phyloP scores from a whole-genome alignment of 1,140 invertebrate genomes.

The Brachionus sp. region DNA sequence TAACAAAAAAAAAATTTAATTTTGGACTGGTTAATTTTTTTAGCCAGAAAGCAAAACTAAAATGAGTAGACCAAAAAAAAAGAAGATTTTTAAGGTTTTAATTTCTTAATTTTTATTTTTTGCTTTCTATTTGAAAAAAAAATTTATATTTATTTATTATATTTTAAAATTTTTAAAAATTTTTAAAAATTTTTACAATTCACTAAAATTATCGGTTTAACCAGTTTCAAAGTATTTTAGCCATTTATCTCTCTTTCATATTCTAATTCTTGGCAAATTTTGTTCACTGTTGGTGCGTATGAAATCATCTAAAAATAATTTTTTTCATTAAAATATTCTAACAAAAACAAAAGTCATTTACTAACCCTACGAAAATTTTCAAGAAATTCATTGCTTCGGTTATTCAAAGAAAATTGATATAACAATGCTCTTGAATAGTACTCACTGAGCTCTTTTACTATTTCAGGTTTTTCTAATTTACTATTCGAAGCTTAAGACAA shows the following conservation, averaged over 20 bases:
- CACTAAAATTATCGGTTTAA: not conserved
- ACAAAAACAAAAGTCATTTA: not conserved
- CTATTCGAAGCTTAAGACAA: not conserved
- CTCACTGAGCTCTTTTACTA: not conserved
- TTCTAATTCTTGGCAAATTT: not conserved
- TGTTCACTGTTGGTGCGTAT: not conserved
- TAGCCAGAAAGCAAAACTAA: no score
- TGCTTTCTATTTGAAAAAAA: not conserved
- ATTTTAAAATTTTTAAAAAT: not conserved
- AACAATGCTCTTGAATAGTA: not conserved
- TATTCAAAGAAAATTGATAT: not conserved
- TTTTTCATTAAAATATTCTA: not conserved
- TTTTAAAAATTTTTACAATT: not conserved
- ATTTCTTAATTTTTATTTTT: no score
- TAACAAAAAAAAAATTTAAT: no score
- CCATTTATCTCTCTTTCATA: not conserved
- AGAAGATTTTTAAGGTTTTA: no score
- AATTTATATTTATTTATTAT: not conserved
- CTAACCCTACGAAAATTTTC: slow-evolving; percentile 5
- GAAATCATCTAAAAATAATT: not conserved
- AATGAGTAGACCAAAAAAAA: no score
- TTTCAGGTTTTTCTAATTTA: not conserved
- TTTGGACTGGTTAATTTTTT: no score
- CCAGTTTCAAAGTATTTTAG: not conserved
- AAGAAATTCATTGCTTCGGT: not conserved